Percentiles rank a stretch among this genome's conserved stretches.
phyloP scores from a whole-genome alignment of 2,888 invertebrate genomes.

The Uloborus plumipes region DNA sequence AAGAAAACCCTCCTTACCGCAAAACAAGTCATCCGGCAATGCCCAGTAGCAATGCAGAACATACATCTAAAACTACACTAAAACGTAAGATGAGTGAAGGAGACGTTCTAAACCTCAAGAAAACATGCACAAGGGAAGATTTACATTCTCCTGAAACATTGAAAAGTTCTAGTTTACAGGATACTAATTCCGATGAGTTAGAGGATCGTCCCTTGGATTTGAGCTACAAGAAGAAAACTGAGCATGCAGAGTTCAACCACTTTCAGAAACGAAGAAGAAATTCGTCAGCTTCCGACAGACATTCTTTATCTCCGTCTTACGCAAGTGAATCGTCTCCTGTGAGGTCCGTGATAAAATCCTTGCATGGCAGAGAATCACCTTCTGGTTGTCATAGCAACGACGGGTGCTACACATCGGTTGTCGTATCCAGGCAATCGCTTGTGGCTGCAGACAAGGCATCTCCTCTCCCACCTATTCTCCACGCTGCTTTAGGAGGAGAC shows the following conservation, averaged over 20 bases:
- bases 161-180: background rate
- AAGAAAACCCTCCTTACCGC: slow-evolving; percentile 26
- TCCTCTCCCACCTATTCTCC: slow-evolving; percentile 32
- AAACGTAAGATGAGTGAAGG: slow-evolving; percentile 56
- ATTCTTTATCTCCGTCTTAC: slow-evolving; percentile 2
- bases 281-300: slow-evolving; percentile 10
- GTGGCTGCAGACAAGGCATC: slow-evolving; percentile 17
- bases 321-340: slow-evolving; percentile 22
- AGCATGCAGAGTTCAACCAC: too few species aligned
- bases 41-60: background rate
- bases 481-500: slow-evolving; percentile 14
- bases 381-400: slow-evolving; percentile 34
- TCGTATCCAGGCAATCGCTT: slow-evolving; percentile 13
- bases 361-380: slow-evolving; percentile 14
- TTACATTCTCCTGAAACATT: background rate
- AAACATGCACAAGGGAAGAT: slow-evolving; percentile 25
- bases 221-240: slow-evolving; percentile 38
- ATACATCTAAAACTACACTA: slow-evolving; percentile 2
- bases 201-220: slow-evolving; percentile 47
- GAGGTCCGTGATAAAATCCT: background rate
- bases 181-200: background rate
- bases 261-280: slow-evolving; percentile 23
- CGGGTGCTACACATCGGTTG: slow-evolving; percentile 15
- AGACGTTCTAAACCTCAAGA: slow-evolving; percentile 45
- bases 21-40: slow-evolving; percentile 47